A percentile compares a stretch with the other conserved stretches of the same genome.
These are phyloP conservation scores for Lepus oiostolus DNA, from an alignment of 2,797 vertebrate species.

Conservation along the genomic window DNA sequence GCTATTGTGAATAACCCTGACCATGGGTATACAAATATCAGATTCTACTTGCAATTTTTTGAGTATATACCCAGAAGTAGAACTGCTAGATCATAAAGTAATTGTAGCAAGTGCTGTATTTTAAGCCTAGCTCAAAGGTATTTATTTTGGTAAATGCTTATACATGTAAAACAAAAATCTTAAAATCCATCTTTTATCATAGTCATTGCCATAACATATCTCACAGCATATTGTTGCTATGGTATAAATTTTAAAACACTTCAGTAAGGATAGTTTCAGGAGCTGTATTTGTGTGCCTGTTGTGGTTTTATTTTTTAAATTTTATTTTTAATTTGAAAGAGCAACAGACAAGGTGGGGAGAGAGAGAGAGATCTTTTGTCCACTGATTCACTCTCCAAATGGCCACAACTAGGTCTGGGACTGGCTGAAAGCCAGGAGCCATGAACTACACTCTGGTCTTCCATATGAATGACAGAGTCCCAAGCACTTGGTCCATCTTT, in stretches of 20 bases:
- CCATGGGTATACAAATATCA: not conserved
- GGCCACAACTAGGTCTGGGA: too few species aligned
- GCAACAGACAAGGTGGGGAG: too few species aligned
- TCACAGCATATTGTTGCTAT: conserved; percentile 38
- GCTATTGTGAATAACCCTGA: conserved; percentile 46
- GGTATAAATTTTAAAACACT: conserved; percentile 59
- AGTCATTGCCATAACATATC: conserved; percentile 63
- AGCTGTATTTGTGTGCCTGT: conserved; percentile 37
- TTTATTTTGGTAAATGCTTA: conserved; percentile 70
- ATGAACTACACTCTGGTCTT: too few species aligned
- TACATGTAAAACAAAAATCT: conserved; percentile 65
- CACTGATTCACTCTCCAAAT: too few species aligned
- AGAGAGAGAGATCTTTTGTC: too few species aligned
- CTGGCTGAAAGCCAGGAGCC: too few species aligned
- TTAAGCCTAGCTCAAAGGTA: conserved; percentile 66
- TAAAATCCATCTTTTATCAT: conserved; percentile 62
- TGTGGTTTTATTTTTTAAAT: too few species aligned
- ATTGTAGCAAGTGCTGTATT: conserved; percentile 56
- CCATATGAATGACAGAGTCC: too few species aligned
- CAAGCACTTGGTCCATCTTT: too few species aligned
- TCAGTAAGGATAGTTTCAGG: conserved; percentile 40
- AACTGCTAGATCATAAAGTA: conserved; percentile 35
- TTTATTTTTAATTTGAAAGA: too few species aligned
- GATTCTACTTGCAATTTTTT: conserved; percentile 44
- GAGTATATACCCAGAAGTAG: conserved; percentile 46